Conservation (phyloP, 2,888 invertebrate species). For the Halocaridina rubra region DNA sequence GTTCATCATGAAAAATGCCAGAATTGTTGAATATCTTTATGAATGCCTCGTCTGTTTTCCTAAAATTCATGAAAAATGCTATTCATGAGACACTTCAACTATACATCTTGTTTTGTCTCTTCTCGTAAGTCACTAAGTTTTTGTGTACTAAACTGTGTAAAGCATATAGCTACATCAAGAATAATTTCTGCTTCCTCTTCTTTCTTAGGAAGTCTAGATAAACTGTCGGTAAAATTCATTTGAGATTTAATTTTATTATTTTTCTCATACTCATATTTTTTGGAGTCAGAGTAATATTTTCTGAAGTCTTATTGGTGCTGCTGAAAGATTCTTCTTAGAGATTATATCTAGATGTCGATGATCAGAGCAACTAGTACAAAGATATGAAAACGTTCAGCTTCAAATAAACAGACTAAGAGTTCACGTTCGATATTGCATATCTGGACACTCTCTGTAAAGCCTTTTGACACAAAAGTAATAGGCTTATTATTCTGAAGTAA, state of each 20-base stretch:
- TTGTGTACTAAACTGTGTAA: not conserved
- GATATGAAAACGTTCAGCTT: not conserved
- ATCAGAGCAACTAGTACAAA: not conserved
- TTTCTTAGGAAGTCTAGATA: not conserved
- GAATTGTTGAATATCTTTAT: not conserved
- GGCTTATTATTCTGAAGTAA: not conserved
- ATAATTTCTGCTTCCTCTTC: not conserved
- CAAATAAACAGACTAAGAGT: no score
- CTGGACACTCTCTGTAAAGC: not conserved
- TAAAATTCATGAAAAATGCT: not conserved
- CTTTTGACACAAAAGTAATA: not conserved
- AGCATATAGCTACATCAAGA: not conserved
- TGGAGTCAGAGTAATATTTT: not conserved
- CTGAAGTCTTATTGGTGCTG: not conserved
- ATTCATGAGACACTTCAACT: not conserved
- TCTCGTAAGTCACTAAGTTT: not conserved
- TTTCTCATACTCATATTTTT: not conserved
- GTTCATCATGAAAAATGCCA: not conserved
- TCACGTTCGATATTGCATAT: not conserved
- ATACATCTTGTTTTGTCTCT: not conserved
- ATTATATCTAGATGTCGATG: not conserved
- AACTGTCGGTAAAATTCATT: not conserved
- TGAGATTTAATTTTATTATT: not conserved
- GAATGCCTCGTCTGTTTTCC: not conserved
- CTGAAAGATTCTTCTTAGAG: not conserved